Evolutionary conservation across 2,888 invertebrate genomes (phyloP).

Genomic region (Drosophila macrospina): DNA sequence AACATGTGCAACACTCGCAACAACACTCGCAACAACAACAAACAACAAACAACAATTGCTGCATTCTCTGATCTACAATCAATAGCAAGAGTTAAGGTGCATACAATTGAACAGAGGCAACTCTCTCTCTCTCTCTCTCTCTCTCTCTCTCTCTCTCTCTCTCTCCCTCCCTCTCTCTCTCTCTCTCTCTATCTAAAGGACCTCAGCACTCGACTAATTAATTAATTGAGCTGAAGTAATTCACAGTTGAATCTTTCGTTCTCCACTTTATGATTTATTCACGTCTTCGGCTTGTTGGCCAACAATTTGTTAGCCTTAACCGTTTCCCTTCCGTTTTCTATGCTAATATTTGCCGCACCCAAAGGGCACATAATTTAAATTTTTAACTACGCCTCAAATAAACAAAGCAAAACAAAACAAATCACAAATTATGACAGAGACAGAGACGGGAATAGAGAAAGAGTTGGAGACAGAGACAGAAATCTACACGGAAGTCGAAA

Average conservation of each 20-base stretch:
- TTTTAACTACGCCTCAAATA: constrained; percentile 73
- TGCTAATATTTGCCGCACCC: constrained; percentile 71
- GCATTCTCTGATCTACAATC: constrained; percentile 27
- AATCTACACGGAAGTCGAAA: not conserved
- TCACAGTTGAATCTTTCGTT: constrained; percentile 39
- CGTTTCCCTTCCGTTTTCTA: constrained; percentile 41
- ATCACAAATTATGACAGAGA: constrained; percentile 67
- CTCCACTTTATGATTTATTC: constrained; percentile 55
- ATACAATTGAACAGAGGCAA: constrained; percentile 31
- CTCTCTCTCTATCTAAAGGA: too few relatives aligned
- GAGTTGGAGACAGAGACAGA: not conserved
- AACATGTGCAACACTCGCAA: constrained; percentile 32
- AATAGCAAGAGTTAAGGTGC: constrained; percentile 69
- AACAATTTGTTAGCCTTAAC: constrained; percentile 39
- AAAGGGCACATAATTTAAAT: constrained; percentile 73
- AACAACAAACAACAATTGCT: constrained; percentile 6
- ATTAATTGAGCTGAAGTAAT: constrained; percentile 83
- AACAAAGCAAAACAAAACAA: constrained; percentile 58
- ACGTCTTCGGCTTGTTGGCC: constrained; percentile 31
- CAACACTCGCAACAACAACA: not conserved
- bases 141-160: too few relatives aligned
- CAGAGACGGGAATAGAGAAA: not conserved
- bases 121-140: too few relatives aligned
- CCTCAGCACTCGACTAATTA: constrained; percentile 64
- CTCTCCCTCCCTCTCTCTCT: too few relatives aligned